Percentiles rank a stretch among this genome's conserved stretches.
These are phyloP conservation scores for Epinephelus cyanopodus DNA, from an alignment of 2,113 vertebrate species.

Conservation along the genomic window DNA sequence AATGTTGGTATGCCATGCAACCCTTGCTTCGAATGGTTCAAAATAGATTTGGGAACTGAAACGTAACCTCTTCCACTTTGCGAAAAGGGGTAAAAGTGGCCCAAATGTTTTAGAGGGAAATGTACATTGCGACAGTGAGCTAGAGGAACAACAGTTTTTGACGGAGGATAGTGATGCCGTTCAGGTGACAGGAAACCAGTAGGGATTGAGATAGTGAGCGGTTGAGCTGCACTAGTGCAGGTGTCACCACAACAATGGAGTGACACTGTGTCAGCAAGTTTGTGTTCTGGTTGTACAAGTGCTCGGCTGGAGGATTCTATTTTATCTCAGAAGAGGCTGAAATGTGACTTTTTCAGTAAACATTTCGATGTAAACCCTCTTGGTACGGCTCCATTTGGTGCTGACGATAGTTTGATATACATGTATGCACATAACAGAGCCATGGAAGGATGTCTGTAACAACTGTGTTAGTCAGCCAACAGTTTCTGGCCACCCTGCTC, in stretches of 20 bases:
- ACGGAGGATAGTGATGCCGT: not conserved
- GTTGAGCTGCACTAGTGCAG: slow-evolving; percentile 50
- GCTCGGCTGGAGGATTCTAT: not conserved
- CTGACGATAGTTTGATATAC: not conserved
- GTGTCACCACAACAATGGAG: slow-evolving; percentile 53
- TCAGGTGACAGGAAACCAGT: slow-evolving; percentile 64
- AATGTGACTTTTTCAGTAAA: not conserved
- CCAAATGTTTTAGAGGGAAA: slow-evolving; percentile 2
- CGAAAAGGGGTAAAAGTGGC: not conserved
- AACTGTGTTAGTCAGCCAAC: slow-evolving; percentile 17
- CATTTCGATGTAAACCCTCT: not conserved
- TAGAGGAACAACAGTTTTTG: slow-evolving; percentile 10
- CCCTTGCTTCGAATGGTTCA: no score
- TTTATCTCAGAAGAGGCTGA: not conserved
- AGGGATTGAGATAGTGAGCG: slow-evolving; percentile 15
- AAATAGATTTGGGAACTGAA: no score
- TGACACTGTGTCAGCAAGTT: not conserved
- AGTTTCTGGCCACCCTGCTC: slow-evolving; percentile 18
- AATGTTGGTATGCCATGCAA: no score
- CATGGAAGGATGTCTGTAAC: not conserved
- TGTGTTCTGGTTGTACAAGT: not conserved
- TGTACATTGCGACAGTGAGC: not conserved
- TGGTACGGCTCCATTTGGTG: not conserved
- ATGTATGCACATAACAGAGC: not conserved
- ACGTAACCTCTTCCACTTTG: no score